Evolutionary conservation across 2,888 invertebrate genomes (phyloP).

Genomic region (Eupithecia subumbrata): DNA sequence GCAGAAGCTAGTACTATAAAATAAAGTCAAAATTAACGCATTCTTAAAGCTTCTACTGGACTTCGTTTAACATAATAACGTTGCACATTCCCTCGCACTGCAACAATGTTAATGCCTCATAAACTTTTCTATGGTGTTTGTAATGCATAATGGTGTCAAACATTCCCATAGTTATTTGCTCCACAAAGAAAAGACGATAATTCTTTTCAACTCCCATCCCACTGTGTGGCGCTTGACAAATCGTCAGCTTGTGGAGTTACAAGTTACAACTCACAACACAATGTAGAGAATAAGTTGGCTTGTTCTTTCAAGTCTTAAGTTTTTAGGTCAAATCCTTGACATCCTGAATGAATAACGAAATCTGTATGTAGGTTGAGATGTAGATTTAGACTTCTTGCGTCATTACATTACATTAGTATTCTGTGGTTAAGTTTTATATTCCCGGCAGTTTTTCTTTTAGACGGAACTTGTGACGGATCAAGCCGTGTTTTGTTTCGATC

Average conservation of each 20-base stretch:
- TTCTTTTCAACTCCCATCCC: constrained; percentile 24
- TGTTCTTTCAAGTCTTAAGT: neutral
- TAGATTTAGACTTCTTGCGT: neutral
- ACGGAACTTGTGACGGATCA: neutral
- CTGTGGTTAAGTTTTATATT: too few relatives aligned
- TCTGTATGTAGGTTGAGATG: neutral
- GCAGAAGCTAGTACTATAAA: too few relatives aligned
- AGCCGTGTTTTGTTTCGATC: neutral
- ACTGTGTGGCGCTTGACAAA: constrained; percentile 33
- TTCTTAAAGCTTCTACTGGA: neutral
- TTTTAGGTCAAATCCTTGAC: neutral
- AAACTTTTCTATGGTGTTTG: constrained; percentile 18
- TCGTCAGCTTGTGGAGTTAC: constrained; percentile 25
- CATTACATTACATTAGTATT: neutral
- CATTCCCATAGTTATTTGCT: constrained; percentile 32
- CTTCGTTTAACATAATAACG: constrained; percentile 3
- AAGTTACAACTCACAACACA: too few relatives aligned
- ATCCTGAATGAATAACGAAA: neutral
- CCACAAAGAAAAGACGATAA: constrained; percentile 29
- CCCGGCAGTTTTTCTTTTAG: neutral
- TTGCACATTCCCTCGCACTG: constrained; percentile 12
- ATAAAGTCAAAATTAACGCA: neutral
- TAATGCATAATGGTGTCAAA: constrained; percentile 21
- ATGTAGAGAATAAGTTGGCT: neutral
- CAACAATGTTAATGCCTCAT: constrained; percentile 27